Conservation (phyloP, 2,888 invertebrate genomes). For the Laothoe populi region DNA sequence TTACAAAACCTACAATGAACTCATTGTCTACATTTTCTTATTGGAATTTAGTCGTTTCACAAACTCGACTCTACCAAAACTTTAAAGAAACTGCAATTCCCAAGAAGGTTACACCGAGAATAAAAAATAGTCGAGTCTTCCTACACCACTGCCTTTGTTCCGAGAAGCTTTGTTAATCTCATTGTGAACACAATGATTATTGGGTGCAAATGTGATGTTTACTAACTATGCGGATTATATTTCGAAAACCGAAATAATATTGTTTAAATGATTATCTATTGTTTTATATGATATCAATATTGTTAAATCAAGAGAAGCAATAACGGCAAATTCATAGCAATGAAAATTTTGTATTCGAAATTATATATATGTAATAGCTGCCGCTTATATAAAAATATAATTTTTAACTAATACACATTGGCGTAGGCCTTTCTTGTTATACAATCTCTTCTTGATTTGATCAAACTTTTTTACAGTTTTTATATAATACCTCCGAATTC, state of each 20-base stretch:
- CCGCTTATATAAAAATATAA: too few species aligned
- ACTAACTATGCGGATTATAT: slow-evolving; percentile 11
- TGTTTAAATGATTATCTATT: background rate
- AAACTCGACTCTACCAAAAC: background rate
- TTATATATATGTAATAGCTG: too few species aligned
- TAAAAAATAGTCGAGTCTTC: slow-evolving; percentile 23
- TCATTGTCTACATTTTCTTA: background rate
- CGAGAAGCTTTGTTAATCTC: slow-evolving; percentile 20
- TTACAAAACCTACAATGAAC: background rate
- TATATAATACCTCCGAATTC: too few species aligned
- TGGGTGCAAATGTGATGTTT: background rate
- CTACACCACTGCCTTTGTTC: slow-evolving; percentile 23
- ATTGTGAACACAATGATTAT: slow-evolving; percentile 22
- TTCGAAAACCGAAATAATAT: background rate
- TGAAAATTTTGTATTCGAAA: too few species aligned
- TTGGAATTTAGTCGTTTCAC: background rate
- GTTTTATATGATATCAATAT: too few species aligned
- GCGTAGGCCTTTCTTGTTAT: too few species aligned
- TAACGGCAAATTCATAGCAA: too few species aligned
- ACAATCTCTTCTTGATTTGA: too few species aligned
- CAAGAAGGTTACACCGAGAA: slow-evolving; percentile 19
- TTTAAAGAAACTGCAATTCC: slow-evolving; percentile 21
- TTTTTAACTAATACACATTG: too few species aligned
- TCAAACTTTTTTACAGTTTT: too few species aligned
- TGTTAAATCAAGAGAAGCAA: too few species aligned